phyloP scores from a whole-genome alignment of 1,140 invertebrate genomes.

The Panagrolaimus sp. region DNA sequence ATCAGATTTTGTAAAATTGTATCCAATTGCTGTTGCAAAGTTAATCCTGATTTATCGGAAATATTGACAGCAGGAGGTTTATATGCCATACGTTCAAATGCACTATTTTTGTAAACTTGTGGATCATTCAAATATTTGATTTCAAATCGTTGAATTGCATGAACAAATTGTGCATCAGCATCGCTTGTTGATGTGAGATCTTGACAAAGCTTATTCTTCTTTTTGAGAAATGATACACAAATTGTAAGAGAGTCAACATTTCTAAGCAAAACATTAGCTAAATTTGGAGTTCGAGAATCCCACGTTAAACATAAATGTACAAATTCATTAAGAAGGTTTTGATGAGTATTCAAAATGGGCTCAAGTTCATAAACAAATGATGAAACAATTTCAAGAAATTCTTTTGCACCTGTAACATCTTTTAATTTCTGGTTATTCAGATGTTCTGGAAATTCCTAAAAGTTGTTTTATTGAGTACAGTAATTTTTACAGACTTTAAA shows the following conservation, averaged over 20 bases:
- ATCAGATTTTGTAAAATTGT: background rate
- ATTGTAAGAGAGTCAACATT: background rate
- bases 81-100: too few species aligned
- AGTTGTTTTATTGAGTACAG: background rate
- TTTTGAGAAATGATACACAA: background rate
- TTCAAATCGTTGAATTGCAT: background rate
- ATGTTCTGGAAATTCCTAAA: background rate
- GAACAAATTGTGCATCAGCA: background rate
- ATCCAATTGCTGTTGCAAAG: background rate
- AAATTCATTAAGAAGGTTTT: background rate
- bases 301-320: background rate
- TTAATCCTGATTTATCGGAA: background rate
- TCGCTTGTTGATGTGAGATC: background rate
- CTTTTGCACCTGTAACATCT: background rate
- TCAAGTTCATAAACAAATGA: background rate
- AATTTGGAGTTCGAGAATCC: background rate
- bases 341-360: background rate
- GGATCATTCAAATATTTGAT: background rate
- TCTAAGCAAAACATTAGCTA: background rate
- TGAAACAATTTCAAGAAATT: background rate
- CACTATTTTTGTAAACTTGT: too few species aligned
- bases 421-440: background rate
- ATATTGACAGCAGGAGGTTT: too few species aligned
- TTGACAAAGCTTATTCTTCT: background rate
- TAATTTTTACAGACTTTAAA: too few species aligned